A percentile compares a stretch with the other conserved stretches of the same genome.
Evolutionary conservation across 2,888 invertebrate species (phyloP).

Genomic region (Noctuana brunneofusca): DNA sequence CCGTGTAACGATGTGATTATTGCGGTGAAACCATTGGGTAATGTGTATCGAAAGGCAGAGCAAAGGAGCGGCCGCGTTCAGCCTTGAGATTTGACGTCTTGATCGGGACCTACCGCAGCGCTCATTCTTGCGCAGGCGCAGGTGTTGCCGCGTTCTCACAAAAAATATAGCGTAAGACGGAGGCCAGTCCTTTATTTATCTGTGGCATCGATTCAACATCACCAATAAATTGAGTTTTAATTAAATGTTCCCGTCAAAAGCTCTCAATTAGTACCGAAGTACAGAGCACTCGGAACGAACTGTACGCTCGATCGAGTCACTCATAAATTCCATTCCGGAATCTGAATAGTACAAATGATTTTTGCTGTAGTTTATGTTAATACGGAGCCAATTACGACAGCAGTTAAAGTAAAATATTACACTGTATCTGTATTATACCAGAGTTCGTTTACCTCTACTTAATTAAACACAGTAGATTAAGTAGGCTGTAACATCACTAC

Average conservation of each 20-base stretch:
- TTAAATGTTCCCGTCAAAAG: conserved; percentile 45
- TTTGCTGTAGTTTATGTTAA: conserved; percentile 23
- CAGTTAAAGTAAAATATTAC: conserved; percentile 6
- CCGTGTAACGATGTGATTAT: conserved; percentile 56
- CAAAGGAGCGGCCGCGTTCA: conserved; percentile 62
- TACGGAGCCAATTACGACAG: conserved; percentile 19
- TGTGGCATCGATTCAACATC: conserved; percentile 54
- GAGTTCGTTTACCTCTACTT: conserved; percentile 10
- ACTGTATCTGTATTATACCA: conserved; percentile 1
- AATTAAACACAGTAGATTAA: not conserved
- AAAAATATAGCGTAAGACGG: conserved; percentile 78
- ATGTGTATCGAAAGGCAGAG: conserved; percentile 68
- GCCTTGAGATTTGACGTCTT: conserved; percentile 82
- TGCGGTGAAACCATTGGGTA: conserved; percentile 58
- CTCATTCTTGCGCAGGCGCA: conserved; percentile 74
- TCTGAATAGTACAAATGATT: conserved; percentile 5
- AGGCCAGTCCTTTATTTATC: conserved; percentile 67
- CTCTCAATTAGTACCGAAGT: conserved; percentile 31
- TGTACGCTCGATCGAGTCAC: conserved; percentile 9
- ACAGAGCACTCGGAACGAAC: conserved; percentile 9
- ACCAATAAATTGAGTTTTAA: conserved; percentile 63
- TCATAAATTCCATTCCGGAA: conserved; percentile 26
- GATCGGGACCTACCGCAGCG: conserved; percentile 82
- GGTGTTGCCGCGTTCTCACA: conserved; percentile 68
- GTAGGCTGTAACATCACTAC: not conserved